Percentiles rank a stretch among this genome's conserved stretches.
Conservation (phyloP, 2,113 vertebrate genomes). For the Rhinopomastus cyanomelas region DNA sequence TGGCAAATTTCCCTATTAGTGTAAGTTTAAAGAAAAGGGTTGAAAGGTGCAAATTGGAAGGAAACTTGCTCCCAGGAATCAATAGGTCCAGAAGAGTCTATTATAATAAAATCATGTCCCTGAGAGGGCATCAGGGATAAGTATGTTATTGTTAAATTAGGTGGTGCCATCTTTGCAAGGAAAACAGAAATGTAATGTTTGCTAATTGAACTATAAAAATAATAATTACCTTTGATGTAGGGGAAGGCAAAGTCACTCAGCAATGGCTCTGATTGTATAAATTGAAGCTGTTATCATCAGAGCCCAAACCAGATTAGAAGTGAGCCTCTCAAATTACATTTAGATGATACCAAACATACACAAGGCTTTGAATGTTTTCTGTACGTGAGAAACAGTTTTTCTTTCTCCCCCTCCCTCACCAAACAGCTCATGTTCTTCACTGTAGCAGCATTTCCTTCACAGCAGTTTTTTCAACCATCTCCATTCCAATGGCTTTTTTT, state of each 20-base stretch:
- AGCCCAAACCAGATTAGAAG: constrained; percentile 65
- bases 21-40: constrained; percentile 27
- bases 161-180: constrained; percentile 50
- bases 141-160: constrained; percentile 65
- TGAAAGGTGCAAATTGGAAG: constrained; percentile 43
- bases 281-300: constrained; percentile 68
- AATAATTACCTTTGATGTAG: constrained; percentile 77
- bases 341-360: background rate
- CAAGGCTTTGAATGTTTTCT: background rate
- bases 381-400: background rate
- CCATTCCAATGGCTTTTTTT: background rate
- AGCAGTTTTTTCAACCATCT: background rate
- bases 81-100: constrained; percentile 61
- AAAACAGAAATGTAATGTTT: constrained; percentile 73
- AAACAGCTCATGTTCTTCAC: background rate
- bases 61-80: constrained; percentile 46
- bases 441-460: background rate
- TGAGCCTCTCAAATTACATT: constrained; percentile 45
- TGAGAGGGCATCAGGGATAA: constrained; percentile 51
- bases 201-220: constrained; percentile 79
- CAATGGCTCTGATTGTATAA: constrained; percentile 66
- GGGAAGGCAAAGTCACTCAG: constrained; percentile 64
- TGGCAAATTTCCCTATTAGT: constrained; percentile 21
- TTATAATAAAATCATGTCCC: constrained; percentile 59
- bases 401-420: background rate